These are phyloP conservation scores for Neuroterus valhalla DNA, from an alignment of 1,140 invertebrate species.

Conservation along the genomic window DNA sequence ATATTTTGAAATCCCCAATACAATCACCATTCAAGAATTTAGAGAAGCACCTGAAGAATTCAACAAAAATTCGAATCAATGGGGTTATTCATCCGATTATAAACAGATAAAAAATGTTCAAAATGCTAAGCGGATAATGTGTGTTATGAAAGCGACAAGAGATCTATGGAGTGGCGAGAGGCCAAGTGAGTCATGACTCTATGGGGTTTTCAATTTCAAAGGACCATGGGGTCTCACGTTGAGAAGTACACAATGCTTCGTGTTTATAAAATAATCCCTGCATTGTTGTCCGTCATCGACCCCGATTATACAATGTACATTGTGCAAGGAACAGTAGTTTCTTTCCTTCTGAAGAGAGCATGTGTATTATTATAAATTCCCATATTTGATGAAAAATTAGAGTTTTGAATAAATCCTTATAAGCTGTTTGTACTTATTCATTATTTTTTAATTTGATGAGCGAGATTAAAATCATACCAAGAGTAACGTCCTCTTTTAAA, in stretches of 20 bases:
- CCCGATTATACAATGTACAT: neutral
- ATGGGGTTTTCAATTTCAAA: conserved; percentile 43
- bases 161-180: conserved; percentile 48
- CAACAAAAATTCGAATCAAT: conserved; percentile 7
- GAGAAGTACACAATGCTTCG: conserved; percentile 47
- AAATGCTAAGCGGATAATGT: conserved; percentile 55
- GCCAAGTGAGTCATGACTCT: conserved; percentile 59
- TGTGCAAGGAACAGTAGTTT: neutral
- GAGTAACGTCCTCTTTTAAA: too few relatives aligned
- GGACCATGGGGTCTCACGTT: conserved; percentile 38
- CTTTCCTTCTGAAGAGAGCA: conserved; percentile 22
- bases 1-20: too few relatives aligned
- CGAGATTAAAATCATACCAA: neutral
- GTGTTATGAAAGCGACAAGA: conserved; percentile 55
- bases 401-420: neutral
- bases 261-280: conserved; percentile 61
- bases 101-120: conserved; percentile 50
- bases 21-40: too few relatives aligned
- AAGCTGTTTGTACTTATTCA: too few relatives aligned
- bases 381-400: conserved; percentile 5
- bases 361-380: conserved; percentile 39
- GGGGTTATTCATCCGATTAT: conserved; percentile 55
- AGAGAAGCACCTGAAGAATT: too few relatives aligned
- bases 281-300: conserved; percentile 38
- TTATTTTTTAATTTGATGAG: too few relatives aligned